Percentiles rank a stretch among this genome's conserved stretches.
phyloP scores from a whole-genome alignment of 1,140 invertebrate genomes.

The Diabrotica virgifera region DNA sequence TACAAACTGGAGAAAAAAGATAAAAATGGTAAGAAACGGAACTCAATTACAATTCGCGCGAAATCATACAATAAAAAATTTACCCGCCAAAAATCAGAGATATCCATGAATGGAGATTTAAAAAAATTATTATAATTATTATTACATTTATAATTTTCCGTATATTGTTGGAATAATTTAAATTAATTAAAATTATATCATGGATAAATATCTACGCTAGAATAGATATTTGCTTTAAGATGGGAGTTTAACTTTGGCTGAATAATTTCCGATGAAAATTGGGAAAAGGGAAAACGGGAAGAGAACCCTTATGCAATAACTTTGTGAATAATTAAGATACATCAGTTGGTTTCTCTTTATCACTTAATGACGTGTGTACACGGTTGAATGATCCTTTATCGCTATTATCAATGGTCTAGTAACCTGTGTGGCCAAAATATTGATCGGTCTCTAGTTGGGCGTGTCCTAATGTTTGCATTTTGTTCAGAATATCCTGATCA shows the following conservation, averaged over 20 bases:
- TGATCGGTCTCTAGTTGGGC: slow-evolving; percentile 11
- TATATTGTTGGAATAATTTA: too few relatives aligned
- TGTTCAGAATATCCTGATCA: slow-evolving; percentile 8
- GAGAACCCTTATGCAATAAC: not conserved
- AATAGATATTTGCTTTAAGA: too few relatives aligned
- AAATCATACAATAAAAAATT: too few relatives aligned
- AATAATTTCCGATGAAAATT: not conserved
- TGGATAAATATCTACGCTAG: too few relatives aligned
- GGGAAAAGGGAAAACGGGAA: not conserved
- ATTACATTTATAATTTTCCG: too few relatives aligned
- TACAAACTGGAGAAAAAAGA: too few relatives aligned
- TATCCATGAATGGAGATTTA: too few relatives aligned
- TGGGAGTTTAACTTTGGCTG: not conserved
- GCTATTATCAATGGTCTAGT: slow-evolving; percentile 11
- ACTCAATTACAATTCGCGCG: too few relatives aligned
- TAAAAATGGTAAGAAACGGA: too few relatives aligned
- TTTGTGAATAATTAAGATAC: not conserved
- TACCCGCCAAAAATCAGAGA: too few relatives aligned
- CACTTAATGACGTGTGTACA: slow-evolving; percentile 2
- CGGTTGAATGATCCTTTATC: not conserved
- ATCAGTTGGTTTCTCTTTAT: not conserved
- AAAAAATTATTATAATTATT: too few relatives aligned
- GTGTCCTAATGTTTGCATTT: slow-evolving; percentile 8
- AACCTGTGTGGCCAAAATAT: slow-evolving; percentile 12
- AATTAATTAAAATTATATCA: too few relatives aligned